Percentiles rank a stretch among this genome's conserved stretches.
Conservation (phyloP, 2,113 vertebrate genomes). For the Gila orcuttii region DNA sequence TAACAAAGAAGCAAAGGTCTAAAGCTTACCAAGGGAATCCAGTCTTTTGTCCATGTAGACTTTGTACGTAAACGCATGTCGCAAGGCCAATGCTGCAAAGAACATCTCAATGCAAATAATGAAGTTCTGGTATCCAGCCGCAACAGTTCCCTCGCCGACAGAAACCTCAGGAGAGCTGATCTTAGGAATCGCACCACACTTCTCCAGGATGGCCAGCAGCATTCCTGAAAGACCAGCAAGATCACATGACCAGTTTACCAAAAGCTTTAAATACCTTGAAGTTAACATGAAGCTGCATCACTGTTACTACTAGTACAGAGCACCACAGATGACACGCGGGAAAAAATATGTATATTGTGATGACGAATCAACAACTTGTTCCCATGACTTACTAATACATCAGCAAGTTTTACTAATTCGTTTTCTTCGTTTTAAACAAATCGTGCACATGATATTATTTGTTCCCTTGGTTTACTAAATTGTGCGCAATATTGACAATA, state of each 20-base stretch:
- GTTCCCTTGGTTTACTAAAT: too few relatives aligned
- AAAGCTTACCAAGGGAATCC: slow-evolving; percentile 85
- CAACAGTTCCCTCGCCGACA: slow-evolving; percentile 93
- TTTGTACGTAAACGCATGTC: slow-evolving; percentile 92
- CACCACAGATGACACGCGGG: too few relatives aligned
- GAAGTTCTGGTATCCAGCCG: slow-evolving; percentile 97
- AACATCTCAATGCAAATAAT: slow-evolving; percentile 99
- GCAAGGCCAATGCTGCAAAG: slow-evolving; percentile 90
- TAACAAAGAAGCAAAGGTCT: neutral
- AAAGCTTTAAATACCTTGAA: neutral
- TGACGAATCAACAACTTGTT: too few relatives aligned
- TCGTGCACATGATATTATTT: too few relatives aligned
- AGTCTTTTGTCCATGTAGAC: slow-evolving; percentile 93
- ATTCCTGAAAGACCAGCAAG: slow-evolving; percentile 77
- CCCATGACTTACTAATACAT: too few relatives aligned
- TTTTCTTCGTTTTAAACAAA: too few relatives aligned
- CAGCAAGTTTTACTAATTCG: too few relatives aligned
- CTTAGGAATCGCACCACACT: slow-evolving; percentile 94
- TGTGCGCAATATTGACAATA: too few relatives aligned
- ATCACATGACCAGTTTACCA: slow-evolving; percentile 2
- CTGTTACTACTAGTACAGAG: too few relatives aligned
- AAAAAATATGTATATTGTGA: too few relatives aligned
- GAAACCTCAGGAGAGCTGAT: slow-evolving; percentile 86
- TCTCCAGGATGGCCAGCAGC: slow-evolving; percentile 96
- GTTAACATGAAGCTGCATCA: neutral